Evolutionary conservation across 1,140 invertebrate genomes (phyloP).

Genomic region (Drosophila hydei): DNA sequence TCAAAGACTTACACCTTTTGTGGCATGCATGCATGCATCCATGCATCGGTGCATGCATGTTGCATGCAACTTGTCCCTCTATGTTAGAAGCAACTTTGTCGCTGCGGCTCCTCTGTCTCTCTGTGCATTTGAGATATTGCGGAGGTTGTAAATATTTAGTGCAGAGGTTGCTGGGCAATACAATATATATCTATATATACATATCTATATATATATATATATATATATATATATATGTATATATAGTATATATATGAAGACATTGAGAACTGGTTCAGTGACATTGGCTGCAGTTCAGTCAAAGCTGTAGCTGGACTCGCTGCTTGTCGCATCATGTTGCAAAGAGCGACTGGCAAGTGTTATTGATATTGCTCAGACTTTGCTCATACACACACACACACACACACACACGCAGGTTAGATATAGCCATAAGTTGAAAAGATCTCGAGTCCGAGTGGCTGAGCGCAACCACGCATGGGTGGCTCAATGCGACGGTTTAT

Average conservation of each 20-base stretch:
- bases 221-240: constrained; percentile 48
- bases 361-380: constrained; percentile 76
- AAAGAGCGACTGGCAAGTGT: constrained; percentile 71
- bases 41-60: constrained; percentile 26
- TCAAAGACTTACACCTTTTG: constrained; percentile 57
- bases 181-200: constrained; percentile 14
- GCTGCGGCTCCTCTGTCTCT: constrained; percentile 34
- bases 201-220: constrained; percentile 40
- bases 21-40: constrained; percentile 30
- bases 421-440: constrained; percentile 1
- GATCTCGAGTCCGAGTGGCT: constrained; percentile 8
- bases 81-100: constrained; percentile 71
- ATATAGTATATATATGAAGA: constrained; percentile 66
- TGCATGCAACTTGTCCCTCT: constrained; percentile 76
- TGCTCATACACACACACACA: constrained; percentile 30
- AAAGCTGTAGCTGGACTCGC: constrained; percentile 2
- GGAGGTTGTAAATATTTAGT: constrained; percentile 83
- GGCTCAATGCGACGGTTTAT: constrained; percentile 71
- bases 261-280: constrained; percentile 82
- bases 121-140: constrained; percentile 76
- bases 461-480: constrained; percentile 69
- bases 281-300: constrained; percentile 57
- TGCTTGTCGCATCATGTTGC: constrained; percentile 77
- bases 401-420: constrained; percentile 15
- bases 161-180: constrained; percentile 66